Percentiles rank a stretch among this genome's conserved stretches.
phyloP scores from a whole-genome alignment of 1,140 invertebrate species.

The Drosophila busckii region DNA sequence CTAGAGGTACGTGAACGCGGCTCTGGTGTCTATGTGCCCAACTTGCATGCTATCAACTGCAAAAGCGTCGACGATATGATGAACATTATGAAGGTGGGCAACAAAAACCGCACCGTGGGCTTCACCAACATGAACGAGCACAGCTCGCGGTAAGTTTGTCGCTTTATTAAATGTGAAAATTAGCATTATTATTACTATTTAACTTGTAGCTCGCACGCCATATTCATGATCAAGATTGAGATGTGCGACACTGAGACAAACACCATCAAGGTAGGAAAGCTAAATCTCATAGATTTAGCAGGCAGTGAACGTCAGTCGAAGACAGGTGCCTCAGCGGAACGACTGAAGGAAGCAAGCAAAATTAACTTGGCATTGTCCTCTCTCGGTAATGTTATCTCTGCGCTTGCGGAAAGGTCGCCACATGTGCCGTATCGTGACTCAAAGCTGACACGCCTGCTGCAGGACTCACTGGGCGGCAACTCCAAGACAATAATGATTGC shows the following conservation, averaged over 20 bases:
- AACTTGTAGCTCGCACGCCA: slow-evolving; percentile 92
- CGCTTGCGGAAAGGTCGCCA: slow-evolving; percentile 91
- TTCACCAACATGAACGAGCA: slow-evolving; percentile 99
- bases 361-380: slow-evolving; percentile 97
- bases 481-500: slow-evolving; percentile 98
- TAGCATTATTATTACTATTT: background rate
- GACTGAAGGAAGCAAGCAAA: slow-evolving; percentile 96
- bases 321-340: slow-evolving; percentile 91
- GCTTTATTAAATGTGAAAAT: background rate
- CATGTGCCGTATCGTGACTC: slow-evolving; percentile 97
- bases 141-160: slow-evolving; percentile 83
- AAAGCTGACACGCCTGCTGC: slow-evolving; percentile 93
- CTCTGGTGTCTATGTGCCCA: slow-evolving; percentile 95
- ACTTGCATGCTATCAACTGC: slow-evolving; percentile 93
- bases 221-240: slow-evolving; percentile 99
- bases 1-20: slow-evolving; percentile 86
- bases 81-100: slow-evolving; percentile 92
- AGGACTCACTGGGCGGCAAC: slow-evolving; percentile 97
- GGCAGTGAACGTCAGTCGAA: slow-evolving; percentile 95
- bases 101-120: slow-evolving; percentile 92
- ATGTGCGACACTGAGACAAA: slow-evolving; percentile 89
- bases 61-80: slow-evolving; percentile 95
- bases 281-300: slow-evolving; percentile 88
- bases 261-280: slow-evolving; percentile 85
- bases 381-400: slow-evolving; percentile 95